Base-by-base conservation (phyloP, 2,797 vertebrate species). In the Sitta carolinensis region DNA sequence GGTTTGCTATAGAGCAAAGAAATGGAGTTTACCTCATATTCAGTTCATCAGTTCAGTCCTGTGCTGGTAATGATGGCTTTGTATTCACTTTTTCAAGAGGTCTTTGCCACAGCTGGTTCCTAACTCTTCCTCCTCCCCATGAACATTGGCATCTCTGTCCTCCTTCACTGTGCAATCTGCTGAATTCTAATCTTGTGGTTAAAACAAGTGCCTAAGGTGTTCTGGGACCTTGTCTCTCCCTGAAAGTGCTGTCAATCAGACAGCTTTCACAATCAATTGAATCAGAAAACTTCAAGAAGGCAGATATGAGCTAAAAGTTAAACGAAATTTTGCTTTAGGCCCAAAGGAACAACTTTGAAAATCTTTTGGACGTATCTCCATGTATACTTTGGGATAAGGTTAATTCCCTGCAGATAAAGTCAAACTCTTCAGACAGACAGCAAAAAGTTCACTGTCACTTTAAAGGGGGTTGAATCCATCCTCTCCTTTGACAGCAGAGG, bases 401-500 rank as follows among this genome's bases (percentile, higher is more conserved):
- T 87, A 91, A 90, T 91, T 85, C 88, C 63, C 89, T 85, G 63
- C 47, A 91, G 94, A 89, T 40, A 83, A 86, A 93, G 64, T 73
- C 75, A 91, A 85, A 66, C 54, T 84, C 55, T 79, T 93, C 90
- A 91, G 81, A 89, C 34, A 74, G 57, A 69, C 25, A 74, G 70
- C 36, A 84, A 77, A 67, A 70, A 84, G 76, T 73, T 94, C 75
- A 77, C 79, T 89, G 89, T 83, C 85, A 61, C 67, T 95, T 92
- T 96, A 79, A 83, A 92, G 78, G 38, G 18, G 16, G 8, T 55
- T 91, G 78, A 91, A 95, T 93, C 66, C 45, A 61, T 88, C 36
- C 48, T 86, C 29, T 87, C 68, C 66, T 97, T 93, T 94, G 90
- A 95, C 94, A 95, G 87, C 73, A 91, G 64, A 96, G 86, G 76